Conservation (phyloP, 1,140 invertebrate genomes). For the Eupeodes corollae region DNA sequence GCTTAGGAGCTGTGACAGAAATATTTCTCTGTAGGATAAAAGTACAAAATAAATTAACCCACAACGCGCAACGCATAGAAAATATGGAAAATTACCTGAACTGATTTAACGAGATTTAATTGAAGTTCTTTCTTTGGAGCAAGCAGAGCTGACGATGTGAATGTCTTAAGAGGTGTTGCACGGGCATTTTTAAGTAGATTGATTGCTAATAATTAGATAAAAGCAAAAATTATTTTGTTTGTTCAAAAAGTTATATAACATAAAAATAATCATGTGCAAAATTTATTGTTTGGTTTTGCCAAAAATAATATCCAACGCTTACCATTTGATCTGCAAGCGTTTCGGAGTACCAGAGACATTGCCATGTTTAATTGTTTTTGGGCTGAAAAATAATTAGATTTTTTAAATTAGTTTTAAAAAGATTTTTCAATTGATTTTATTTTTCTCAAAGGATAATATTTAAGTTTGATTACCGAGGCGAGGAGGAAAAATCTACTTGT, state of each 20-base stretch:
- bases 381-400: too few relatives aligned
- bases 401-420: too few relatives aligned
- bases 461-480: too few relatives aligned
- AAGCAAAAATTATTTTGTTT: too few relatives aligned
- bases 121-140: background rate
- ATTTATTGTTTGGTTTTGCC: too few relatives aligned
- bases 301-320: background rate
- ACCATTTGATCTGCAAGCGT: slow-evolving; percentile 8
- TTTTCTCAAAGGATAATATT: too few relatives aligned
- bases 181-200: slow-evolving; percentile 19
- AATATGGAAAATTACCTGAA: slow-evolving; percentile 11
- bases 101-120: slow-evolving; percentile 15
- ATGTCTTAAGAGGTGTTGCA: slow-evolving; percentile 22
- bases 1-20: slow-evolving; percentile 23
- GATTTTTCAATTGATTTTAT: too few relatives aligned
- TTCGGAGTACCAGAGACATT: slow-evolving; percentile 3
- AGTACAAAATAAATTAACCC: too few relatives aligned
- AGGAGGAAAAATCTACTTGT: too few relatives aligned
- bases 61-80: too few relatives aligned
- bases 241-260: too few relatives aligned
- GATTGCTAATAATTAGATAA: slow-evolving; percentile 11
- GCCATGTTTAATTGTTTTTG: slow-evolving; percentile 5
- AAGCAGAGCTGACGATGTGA: slow-evolving; percentile 6
- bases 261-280: too few relatives aligned
- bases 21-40: slow-evolving; percentile 10